phyloP scores from a whole-genome alignment of 2,797 vertebrate genomes.

The Amazona ochrocephala region DNA sequence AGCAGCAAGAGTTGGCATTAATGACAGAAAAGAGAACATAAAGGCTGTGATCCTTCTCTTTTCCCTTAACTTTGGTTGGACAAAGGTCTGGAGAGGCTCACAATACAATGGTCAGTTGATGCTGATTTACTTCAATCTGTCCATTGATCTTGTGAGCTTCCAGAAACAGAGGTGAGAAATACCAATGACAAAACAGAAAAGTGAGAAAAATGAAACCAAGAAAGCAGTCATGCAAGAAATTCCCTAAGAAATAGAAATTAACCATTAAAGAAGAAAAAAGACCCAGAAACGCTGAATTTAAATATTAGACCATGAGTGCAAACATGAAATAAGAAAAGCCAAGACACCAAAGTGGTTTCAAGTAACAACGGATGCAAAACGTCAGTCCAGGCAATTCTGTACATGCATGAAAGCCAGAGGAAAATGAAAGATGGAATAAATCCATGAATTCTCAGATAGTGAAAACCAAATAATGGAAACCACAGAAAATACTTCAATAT shows the following conservation, averaged over 20 bases:
- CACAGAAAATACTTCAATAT: background rate
- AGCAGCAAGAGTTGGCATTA: too few species aligned
- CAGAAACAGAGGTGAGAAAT: background rate
- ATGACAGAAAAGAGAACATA: too few species aligned
- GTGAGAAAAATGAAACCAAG: background rate
- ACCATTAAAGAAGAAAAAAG: background rate
- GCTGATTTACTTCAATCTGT: too few species aligned
- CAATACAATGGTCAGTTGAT: too few species aligned
- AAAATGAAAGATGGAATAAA: background rate
- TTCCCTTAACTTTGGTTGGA: too few species aligned
- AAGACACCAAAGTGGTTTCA: background rate
- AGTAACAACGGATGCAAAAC: background rate
- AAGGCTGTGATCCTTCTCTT: too few species aligned
- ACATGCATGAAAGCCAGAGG: background rate
- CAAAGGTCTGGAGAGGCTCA: too few species aligned
- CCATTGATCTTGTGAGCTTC: too few species aligned
- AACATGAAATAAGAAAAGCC: background rate
- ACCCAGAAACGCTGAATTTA: background rate
- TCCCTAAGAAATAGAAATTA: background rate
- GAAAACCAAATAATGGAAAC: background rate
- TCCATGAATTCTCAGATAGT: background rate
- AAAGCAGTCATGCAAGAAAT: background rate
- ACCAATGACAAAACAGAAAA: background rate
- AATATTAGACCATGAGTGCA: fast-evolving
- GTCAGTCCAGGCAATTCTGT: background rate